Conservation (phyloP, 2,113 vertebrate species). For the Taxidea taxus region DNA sequence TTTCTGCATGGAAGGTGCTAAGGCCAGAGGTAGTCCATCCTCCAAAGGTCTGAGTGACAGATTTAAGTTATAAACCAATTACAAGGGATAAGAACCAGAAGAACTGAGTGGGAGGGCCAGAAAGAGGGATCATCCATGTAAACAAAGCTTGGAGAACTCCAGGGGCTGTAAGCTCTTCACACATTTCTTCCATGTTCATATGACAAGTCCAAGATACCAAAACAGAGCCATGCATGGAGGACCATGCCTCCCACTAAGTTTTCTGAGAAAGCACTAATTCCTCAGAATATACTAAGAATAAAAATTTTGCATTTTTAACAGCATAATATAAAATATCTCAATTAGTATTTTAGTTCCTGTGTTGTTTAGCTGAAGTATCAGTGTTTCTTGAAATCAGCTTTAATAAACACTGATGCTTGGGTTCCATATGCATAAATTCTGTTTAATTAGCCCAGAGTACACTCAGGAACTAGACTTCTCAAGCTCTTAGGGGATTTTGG, state of each 20-base stretch:
- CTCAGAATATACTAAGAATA: not conserved
- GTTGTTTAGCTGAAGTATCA: not conserved
- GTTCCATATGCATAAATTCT: not conserved
- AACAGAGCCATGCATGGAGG: not conserved
- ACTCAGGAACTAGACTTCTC: not conserved
- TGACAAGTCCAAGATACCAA: not conserved
- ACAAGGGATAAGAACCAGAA: not conserved
- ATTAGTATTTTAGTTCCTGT: not conserved
- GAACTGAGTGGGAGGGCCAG: not conserved
- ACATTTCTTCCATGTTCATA: not conserved
- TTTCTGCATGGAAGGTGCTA: not conserved
- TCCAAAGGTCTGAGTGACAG: not conserved
- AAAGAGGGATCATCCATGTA: not conserved
- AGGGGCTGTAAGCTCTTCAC: not conserved
- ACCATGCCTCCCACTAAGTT: not conserved
- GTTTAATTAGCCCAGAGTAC: not conserved
- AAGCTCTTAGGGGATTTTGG: not conserved
- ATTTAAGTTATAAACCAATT: not conserved
- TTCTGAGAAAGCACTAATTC: not conserved
- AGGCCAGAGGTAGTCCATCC: not conserved
- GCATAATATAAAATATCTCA: not conserved
- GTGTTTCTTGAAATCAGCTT: not conserved
- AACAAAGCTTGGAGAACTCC: not conserved
- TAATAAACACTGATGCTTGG: not conserved
- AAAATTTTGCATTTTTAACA: not conserved